Evolutionary conservation across 1,140 invertebrate genomes (phyloP).

Genomic region (Potamilus streckersoni): DNA sequence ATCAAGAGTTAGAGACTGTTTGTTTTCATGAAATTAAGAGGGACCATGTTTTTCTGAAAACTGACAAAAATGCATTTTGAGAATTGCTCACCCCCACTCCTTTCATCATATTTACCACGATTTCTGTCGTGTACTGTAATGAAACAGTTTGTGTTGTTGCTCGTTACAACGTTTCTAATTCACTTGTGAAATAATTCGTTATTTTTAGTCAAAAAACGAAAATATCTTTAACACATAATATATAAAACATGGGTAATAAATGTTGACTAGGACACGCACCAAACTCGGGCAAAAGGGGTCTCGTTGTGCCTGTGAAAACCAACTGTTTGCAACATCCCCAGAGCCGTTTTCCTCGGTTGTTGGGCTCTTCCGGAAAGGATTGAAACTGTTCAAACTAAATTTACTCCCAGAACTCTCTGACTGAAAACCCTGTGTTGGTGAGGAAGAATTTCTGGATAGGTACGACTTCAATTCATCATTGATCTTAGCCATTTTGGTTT

Average conservation of each 20-base stretch:
- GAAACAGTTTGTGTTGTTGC: no score
- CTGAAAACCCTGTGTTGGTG: slow-evolving; percentile 12
- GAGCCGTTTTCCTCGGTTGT: slow-evolving; percentile 27
- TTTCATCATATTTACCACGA: no score
- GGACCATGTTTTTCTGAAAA: no score
- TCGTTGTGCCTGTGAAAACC: slow-evolving; percentile 61
- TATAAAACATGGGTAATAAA: not conserved
- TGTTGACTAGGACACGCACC: slow-evolving; percentile 27
- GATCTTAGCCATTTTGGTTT: slow-evolving; percentile 35
- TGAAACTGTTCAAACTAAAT: slow-evolving; percentile 44
- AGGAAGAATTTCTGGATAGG: slow-evolving; percentile 38
- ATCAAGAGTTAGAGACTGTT: no score
- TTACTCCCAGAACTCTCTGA: slow-evolving; percentile 18
- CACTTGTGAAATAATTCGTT: not conserved
- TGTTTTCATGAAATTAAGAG: no score
- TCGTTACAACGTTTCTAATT: not conserved
- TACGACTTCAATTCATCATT: slow-evolving; percentile 39
- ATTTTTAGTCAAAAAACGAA: not conserved
- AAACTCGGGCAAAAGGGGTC: slow-evolving; percentile 60
- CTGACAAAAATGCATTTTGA: no score
- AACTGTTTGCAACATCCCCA: slow-evolving; percentile 51
- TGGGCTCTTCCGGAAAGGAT: slow-evolving; percentile 31
- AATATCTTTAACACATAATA: not conserved
- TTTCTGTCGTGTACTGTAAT: no score
- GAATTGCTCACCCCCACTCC: no score